phyloP scores from a whole-genome alignment of 2,797 vertebrate species.

The Momotus momota region DNA sequence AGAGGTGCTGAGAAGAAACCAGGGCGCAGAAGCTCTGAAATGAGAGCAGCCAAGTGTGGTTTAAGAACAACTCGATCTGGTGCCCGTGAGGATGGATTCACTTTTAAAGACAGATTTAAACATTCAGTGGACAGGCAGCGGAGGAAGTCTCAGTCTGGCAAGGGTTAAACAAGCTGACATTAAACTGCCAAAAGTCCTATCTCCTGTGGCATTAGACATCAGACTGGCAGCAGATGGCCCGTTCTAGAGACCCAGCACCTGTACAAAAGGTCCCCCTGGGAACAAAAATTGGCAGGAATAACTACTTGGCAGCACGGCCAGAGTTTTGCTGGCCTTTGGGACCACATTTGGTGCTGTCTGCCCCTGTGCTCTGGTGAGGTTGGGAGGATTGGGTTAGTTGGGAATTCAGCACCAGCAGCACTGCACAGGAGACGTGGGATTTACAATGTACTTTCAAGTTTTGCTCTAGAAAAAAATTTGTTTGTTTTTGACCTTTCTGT shows the following conservation, averaged over 20 bases:
- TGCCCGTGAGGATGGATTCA: not conserved
- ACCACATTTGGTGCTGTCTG: not conserved
- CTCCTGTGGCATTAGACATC: not conserved
- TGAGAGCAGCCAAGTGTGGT: fast-evolving
- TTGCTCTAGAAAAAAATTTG: not conserved
- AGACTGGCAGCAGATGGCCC: not conserved
- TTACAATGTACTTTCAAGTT: not conserved
- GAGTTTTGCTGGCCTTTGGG: not conserved
- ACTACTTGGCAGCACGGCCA: not conserved
- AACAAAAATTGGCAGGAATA: not conserved
- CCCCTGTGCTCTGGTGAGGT: not conserved
- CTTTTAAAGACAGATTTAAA: not conserved
- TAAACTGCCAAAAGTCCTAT: not conserved
- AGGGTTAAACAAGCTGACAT: not conserved
- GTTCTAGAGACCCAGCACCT: not conserved
- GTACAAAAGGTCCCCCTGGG: not conserved
- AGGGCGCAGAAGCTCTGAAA: not conserved
- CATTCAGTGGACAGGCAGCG: not conserved
- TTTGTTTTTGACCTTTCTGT: not conserved
- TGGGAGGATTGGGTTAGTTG: not conserved
- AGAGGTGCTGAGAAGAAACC: not conserved
- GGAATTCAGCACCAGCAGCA: not conserved
- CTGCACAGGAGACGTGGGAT: not conserved
- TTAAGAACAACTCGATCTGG: not conserved
- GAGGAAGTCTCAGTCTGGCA: not conserved